phyloP scores from a whole-genome alignment of 2,797 vertebrate species.

The Sebastolobus alascanus region DNA sequence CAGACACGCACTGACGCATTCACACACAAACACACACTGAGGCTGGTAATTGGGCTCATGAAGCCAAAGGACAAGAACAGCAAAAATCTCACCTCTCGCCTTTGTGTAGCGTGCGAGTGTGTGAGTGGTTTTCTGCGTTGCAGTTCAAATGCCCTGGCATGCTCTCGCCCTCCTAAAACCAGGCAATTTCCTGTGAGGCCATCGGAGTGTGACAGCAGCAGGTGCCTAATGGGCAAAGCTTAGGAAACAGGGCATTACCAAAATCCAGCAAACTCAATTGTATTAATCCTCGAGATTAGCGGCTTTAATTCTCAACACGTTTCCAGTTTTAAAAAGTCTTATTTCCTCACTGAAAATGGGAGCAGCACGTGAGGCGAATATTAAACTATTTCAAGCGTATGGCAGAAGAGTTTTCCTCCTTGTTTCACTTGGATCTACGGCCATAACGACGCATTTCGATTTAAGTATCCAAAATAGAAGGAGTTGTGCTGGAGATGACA shows the following conservation, averaged over 20 bases:
- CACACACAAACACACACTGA: slow-evolving; percentile 25
- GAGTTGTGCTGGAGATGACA: background rate
- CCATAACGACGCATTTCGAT: background rate
- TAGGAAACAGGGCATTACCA: slow-evolving; percentile 81
- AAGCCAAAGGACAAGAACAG: slow-evolving; percentile 63
- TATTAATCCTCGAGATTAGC: slow-evolving; percentile 85
- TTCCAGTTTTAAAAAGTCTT: slow-evolving; percentile 77
- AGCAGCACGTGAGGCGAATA: slow-evolving; percentile 62
- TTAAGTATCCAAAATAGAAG: background rate
- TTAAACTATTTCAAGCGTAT: slow-evolving; percentile 30
- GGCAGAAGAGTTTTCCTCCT: slow-evolving; percentile 23
- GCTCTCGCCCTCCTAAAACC: slow-evolving; percentile 63
- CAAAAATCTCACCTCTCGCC: slow-evolving; percentile 48
- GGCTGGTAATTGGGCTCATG: slow-evolving; percentile 68
- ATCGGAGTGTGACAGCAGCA: slow-evolving; percentile 78
- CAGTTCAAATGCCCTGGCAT: slow-evolving; percentile 63
- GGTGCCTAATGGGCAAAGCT: slow-evolving; percentile 81
- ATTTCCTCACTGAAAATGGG: slow-evolving; percentile 75
- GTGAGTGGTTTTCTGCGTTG: slow-evolving; percentile 42
- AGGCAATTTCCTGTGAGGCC: slow-evolving; percentile 77
- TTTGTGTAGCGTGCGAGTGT: slow-evolving; percentile 35
- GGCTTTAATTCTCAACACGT: slow-evolving; percentile 80
- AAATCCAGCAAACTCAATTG: slow-evolving; percentile 84
- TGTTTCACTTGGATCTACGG: slow-evolving; percentile 8
- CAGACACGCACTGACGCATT: slow-evolving; percentile 38